Evolutionary conservation across 2,113 vertebrate species (phyloP), one percentile per base, ranked within the genome.

Genomic region (Solea senegalensis): DNA sequence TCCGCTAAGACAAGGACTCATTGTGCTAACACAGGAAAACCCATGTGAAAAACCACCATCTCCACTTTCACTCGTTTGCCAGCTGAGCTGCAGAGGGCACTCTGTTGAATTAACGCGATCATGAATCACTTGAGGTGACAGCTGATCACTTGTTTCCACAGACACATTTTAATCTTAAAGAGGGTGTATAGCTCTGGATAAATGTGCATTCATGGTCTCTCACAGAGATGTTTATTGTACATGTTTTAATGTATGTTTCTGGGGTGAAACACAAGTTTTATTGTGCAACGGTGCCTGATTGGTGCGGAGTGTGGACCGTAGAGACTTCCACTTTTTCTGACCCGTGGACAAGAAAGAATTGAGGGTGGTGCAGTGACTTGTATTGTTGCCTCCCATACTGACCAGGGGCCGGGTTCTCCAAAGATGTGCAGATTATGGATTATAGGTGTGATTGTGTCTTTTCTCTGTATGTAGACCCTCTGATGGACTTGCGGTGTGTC

Each of bases 321-420:
- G 46, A 67, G 79, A 82, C 73, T 72, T 72, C 76, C 50, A 52
- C 75, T 81, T 79, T 81, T 78, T 86, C 75, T 84, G 76, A 85
- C 68, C 76, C 78, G 75, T 75, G 61, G 61, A 88, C 83, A 84
- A 76, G 91, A 90, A 53, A 0, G 51, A n/a, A n/a, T 68, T 75
- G 83, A 89, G 59, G 71, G 34, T 34, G 34, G 34, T 34, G 34
- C 34, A 34, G 34, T 34, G 34, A 2, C 34, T 34, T 34, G 34
- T 34, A 34, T 34, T 34, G 34, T 34, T 34, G 34, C 34, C 2
- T 34, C 34, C 34, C 3, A 34, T 34, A 4, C 2, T 34, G 34
- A 3, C 34, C 5, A 6, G 5, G 34, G 5, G 34, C 34, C 34
- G 34, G 0, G 34, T 34, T 34, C 34, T 34, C 34, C 34, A 34